phyloP scores from a whole-genome alignment of 2,113 vertebrate genomes.

The Oryzias curvinotus region DNA sequence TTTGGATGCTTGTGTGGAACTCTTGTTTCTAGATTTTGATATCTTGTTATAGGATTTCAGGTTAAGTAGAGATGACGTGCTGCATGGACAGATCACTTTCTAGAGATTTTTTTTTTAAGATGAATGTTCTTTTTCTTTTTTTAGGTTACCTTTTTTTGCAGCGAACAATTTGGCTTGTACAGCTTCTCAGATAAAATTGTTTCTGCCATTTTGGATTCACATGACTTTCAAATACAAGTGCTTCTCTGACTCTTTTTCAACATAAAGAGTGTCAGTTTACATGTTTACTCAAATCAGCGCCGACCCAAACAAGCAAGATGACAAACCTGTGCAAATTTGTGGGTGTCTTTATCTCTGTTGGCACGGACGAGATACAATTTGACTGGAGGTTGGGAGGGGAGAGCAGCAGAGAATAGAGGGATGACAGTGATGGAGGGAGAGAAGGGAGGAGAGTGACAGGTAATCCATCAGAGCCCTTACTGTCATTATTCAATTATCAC shows the following conservation, averaged over 20 bases:
- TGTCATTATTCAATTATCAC: slow-evolving; percentile 80
- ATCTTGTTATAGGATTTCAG: too few relatives aligned
- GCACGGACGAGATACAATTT: slow-evolving; percentile 44
- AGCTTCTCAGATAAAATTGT: too few relatives aligned
- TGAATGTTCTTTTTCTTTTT: too few relatives aligned
- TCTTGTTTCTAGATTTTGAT: too few relatives aligned
- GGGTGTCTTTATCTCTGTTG: slow-evolving; percentile 41
- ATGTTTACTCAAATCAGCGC: background rate
- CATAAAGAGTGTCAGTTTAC: background rate
- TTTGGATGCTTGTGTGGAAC: too few relatives aligned
- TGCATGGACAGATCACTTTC: too few relatives aligned
- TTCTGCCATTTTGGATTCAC: too few relatives aligned
- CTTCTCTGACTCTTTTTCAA: background rate
- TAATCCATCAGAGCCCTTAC: slow-evolving; percentile 72
- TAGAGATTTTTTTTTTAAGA: too few relatives aligned
- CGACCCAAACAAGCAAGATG: slow-evolving; percentile 1
- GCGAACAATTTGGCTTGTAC: too few relatives aligned
- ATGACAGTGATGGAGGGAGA: slow-evolving; percentile 73
- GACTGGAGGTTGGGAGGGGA: slow-evolving; percentile 50
- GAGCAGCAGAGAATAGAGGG: slow-evolving; percentile 28
- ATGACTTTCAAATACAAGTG: background rate
- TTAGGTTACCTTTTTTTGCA: too few relatives aligned
- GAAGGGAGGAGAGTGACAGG: slow-evolving; percentile 65
- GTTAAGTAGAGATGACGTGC: too few relatives aligned
- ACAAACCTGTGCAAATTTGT: slow-evolving; percentile 10